Base-by-base conservation (phyloP, 2,888 invertebrate genomes). In the Drosophila sordidula region DNA sequence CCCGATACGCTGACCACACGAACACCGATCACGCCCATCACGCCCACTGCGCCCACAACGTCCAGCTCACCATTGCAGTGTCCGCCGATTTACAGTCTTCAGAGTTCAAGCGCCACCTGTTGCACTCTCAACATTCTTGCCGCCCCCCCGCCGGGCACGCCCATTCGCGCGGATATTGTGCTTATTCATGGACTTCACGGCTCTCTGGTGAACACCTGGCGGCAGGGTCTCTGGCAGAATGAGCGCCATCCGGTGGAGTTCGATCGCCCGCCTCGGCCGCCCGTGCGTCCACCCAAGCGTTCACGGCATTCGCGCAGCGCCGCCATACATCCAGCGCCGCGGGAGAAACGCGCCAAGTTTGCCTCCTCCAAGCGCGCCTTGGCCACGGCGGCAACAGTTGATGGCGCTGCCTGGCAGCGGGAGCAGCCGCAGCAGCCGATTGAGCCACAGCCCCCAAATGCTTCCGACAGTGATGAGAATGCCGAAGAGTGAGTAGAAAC, bases 131-230 rank as follows among this genome's bases (percentile, higher is more conserved):
- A 92, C 51, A 80, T 92, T 9, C 79, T 92, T 36, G 91, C 92
- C 9, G 90, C 91, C 44, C 92, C 92, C 4, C 89, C 91, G 8
- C 74, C 89, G 5, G 92, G 91, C 22, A 78, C 75, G 6, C 90
- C 90, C 2, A 92, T 92, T 44, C 89, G 90, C 4, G 94, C 94
- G 2, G 97, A 98, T 89, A 94, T 97, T 22, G 94, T 98, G 18
- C 96, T 98, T 87, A 94, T 97, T 0, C 97, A 98, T 87, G 97
- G 91, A 0, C 78, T 92, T 18, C 92, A 92, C 56, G 94, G 96
- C 0, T 97, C 97, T 0, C 93, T 96, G 32, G 94, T 95, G 18
- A 96, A 96, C 85, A 97, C 97, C 0, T 97, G 97, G 97, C 93
- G 96, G 46, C 97, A 97, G 90, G 96, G 96, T 0, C 93, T 94